Base-by-base conservation (phyloP, 2,888 invertebrate species). In the Melanophora roralis region DNA sequence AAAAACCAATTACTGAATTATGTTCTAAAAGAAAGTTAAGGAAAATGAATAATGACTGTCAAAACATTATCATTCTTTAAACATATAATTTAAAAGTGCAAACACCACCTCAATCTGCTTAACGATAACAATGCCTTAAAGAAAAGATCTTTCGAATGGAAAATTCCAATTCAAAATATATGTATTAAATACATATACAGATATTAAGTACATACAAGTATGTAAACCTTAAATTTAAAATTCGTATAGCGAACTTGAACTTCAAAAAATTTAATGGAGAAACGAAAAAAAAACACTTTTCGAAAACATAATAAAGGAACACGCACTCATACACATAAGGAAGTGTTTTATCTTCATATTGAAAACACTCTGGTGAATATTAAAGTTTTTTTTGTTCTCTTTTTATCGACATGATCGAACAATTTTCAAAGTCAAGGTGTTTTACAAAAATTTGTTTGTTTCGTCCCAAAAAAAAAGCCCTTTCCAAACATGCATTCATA, bases 201-300 rank as follows among this genome's bases (percentile, higher is more conserved):
- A 27, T 27, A 27, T 6, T 5, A 27, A 27, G n/a, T n/a, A n/a
- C n/a, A n/a, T n/a, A 27, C 27, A 3, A 5, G 3, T 11, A 14
- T 53, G 81, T 80, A 78, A 71, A 43, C 16, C 27, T 55, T 76
- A 59, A 59, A 85, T 84, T 84, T 77, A 72, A 86, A 86, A 83
- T 84, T 82, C 84, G 82, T 83, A 80, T 82, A 83, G 60, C 84
- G 85, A 86, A 86, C 86, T 86, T 86, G 86, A 86, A 86, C 86
- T 86, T 86, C 83, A 83, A 74, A 78, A 78, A 43, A 27, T 27
- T 27, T 27, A 5, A 6, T 27, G n/a, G n/a, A n/a, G n/a, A n/a
- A n/a, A 27, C 27, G 27, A 27, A 3, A 27, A 27, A 27, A 27
- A 27, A 27, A 27, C 6, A 5, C 4, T 27, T 27, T 27, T 5